Base-by-base conservation (phyloP, 1,140 invertebrate genomes). In the Drosophila trapezifrons region DNA sequence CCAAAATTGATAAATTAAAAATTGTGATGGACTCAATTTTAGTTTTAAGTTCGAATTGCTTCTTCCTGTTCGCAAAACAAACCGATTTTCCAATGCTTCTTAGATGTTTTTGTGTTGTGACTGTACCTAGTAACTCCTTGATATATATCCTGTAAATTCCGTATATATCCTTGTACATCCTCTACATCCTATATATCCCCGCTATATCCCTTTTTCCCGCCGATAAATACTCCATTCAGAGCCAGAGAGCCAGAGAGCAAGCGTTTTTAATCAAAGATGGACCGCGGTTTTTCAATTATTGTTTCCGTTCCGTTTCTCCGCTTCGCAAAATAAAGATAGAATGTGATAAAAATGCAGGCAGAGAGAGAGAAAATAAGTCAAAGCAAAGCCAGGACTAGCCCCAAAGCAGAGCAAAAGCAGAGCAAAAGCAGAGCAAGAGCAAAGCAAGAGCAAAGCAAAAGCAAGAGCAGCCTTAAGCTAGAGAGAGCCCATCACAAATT, bases 191-290 rank as follows among this genome's bases (percentile, higher is more conserved):
- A 6, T 40, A 35, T 58, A 15, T n/a, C 18, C 43, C 38, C 13
- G 17, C 27, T 32, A 32, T 2, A 22, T 37, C 32, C 51, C 51
- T 54, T 32, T 54, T 20, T 5, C 15, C 15, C 12, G 13, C 18
- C 32, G 8, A 10, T 6, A 54, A 54, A 13, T 13, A 54, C 18
- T 40, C 40, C 20, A 47, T 27, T 55, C 45, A 73, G 65, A 84
- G 69, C 73, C 73, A 86, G 18, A 73, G 65, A 84, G 69, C 73
- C 73, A 86, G 18, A 87, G 71, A 78, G 69, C 90, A 91, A 91
- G 86, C 92, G 87, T 91, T 92, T 92, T 92, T 92, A 91, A 90
- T 90, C 89, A 92, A 91, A 91, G 90, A 92, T 87, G 72, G 76
- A 78, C 69, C 42, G 37, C 60, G 66, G 49, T 70, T 62, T 49